These are phyloP conservation scores for Datnioides undecimradiatus DNA, from an alignment of 2,113 vertebrate genomes.

Conservation along the genomic window DNA sequence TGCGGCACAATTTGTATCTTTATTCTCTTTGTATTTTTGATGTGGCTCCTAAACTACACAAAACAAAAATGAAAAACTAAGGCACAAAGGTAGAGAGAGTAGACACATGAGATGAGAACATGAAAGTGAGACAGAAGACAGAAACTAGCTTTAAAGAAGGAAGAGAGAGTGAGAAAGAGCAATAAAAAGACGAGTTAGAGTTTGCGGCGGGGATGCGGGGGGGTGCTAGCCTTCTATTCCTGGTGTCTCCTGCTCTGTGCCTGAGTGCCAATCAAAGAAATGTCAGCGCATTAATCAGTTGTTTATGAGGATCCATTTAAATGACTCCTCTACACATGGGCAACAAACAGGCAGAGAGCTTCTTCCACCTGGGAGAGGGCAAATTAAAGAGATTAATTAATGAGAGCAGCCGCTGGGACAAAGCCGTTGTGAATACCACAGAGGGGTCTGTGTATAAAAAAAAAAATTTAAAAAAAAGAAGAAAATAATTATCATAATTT, in stretches of 20 bases:
- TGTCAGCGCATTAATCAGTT: slow-evolving; percentile 76
- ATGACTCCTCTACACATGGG: slow-evolving; percentile 45
- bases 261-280: slow-evolving; percentile 76
- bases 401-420: background rate
- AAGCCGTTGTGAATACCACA: background rate
- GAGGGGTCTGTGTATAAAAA: background rate
- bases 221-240: slow-evolving; percentile 37
- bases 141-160: slow-evolving; percentile 19
- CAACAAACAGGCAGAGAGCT: slow-evolving; percentile 35
- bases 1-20: slow-evolving; percentile 38
- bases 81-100: background rate
- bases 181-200: slow-evolving; percentile 1
- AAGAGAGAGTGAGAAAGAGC: background rate
- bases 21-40: slow-evolving; percentile 27
- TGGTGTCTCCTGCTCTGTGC: slow-evolving; percentile 32
- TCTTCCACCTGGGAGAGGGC: slow-evolving; percentile 46
- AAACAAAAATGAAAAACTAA: slow-evolving; percentile 7
- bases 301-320: slow-evolving; percentile 66
- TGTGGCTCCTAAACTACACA: slow-evolving; percentile 24
- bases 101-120: background rate
- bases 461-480: background rate
- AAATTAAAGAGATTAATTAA: slow-evolving; percentile 49
- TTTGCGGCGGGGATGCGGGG: background rate
- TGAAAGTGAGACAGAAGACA: slow-evolving; percentile 15
- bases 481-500: background rate